Percentiles rank a stretch among this genome's conserved stretches.
These are phyloP conservation scores for Sylvicapra grimmia DNA, from an alignment of 2,113 vertebrate genomes.

Conservation along the genomic window DNA sequence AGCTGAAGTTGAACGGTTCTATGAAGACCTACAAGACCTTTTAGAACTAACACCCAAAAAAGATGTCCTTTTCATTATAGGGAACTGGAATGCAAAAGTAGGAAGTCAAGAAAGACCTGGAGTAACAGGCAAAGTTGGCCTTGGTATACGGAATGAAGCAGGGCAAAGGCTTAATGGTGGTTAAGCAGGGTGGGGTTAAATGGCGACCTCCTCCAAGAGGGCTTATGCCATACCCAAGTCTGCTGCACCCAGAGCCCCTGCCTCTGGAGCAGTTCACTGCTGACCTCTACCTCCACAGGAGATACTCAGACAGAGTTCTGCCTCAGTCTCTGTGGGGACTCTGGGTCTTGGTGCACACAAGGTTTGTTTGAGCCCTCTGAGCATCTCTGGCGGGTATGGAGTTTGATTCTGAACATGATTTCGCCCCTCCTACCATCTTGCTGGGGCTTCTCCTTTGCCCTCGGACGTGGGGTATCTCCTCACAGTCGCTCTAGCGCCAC, in stretches of 20 bases:
- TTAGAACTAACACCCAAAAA: too few relatives aligned
- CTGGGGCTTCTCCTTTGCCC: not conserved
- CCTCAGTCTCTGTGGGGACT: not conserved
- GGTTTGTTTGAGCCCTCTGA: not conserved
- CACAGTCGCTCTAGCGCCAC: not conserved
- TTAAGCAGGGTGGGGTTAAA: not conserved
- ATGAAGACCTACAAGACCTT: too few relatives aligned
- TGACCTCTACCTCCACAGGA: not conserved
- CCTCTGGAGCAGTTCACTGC: not conserved
- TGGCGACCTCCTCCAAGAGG: not conserved
- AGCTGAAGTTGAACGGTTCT: too few relatives aligned
- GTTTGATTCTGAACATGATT: not conserved
- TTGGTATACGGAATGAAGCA: too few relatives aligned
- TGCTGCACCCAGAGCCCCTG: not conserved
- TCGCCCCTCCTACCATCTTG: not conserved
- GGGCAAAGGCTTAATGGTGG: too few relatives aligned
- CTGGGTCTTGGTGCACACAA: not conserved
- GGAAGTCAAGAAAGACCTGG: too few relatives aligned
- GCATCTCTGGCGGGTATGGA: not conserved
- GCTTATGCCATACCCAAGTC: not conserved
- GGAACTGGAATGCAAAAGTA: too few relatives aligned
- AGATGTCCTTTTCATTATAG: too few relatives aligned
- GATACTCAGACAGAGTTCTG: not conserved
- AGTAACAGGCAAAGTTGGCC: too few relatives aligned
- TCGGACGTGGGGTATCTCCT: not conserved